Evolutionary conservation across 2,888 invertebrate genomes (phyloP).

Genomic region (Listrodromus nycthemerus): DNA sequence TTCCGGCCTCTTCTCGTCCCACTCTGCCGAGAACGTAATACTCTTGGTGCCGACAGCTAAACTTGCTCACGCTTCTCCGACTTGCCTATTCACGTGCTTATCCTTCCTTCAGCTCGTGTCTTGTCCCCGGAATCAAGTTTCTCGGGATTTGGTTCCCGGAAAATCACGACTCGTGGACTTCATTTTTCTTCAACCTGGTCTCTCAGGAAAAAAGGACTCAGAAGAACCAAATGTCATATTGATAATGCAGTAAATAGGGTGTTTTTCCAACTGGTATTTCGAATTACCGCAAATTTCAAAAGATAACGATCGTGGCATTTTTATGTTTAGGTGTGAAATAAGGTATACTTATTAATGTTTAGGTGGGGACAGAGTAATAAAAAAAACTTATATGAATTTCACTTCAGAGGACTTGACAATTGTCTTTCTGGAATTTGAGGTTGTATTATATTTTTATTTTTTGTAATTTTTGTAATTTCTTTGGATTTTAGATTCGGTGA

Average conservation of each 20-base stretch:
- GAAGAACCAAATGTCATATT: not conserved
- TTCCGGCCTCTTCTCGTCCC: not conserved
- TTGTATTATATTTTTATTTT: constrained; percentile 6
- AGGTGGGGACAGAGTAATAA: too few species aligned
- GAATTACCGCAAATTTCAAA: too few species aligned
- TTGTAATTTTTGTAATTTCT: constrained; percentile 6
- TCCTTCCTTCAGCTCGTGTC: constrained; percentile 3
- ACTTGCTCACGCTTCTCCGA: constrained; percentile 10
- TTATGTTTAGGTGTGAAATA: too few species aligned
- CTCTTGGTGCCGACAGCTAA: constrained; percentile 28
- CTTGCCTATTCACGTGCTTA: constrained; percentile 20
- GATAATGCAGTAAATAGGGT: not conserved
- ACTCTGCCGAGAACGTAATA: constrained; percentile 10
- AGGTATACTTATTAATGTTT: too few species aligned
- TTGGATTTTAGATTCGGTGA: constrained; percentile 85
- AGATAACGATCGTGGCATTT: too few species aligned
- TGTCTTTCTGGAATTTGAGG: not conserved
- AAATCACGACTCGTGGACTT: not conserved
- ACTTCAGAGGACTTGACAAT: not conserved
- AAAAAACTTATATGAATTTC: not conserved
- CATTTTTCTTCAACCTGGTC: not conserved
- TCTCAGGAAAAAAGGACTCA: not conserved
- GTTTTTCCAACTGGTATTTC: too few species aligned
- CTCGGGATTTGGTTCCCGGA: constrained; percentile 1
- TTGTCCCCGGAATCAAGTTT: constrained; percentile 2